Base-by-base conservation (phyloP, 2,888 invertebrate genomes). In the Hirtodrosophila duncani region DNA sequence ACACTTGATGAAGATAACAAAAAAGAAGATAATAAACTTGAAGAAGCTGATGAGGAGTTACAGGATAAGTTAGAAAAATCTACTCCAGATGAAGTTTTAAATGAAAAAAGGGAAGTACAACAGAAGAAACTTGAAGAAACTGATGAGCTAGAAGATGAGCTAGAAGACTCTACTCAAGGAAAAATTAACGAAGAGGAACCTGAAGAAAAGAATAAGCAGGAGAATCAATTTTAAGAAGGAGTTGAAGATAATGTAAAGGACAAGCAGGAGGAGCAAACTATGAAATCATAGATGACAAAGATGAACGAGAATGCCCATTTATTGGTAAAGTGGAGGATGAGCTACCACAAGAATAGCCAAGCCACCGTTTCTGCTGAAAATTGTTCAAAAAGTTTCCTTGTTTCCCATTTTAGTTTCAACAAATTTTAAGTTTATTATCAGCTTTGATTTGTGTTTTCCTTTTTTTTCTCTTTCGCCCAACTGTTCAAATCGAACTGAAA, bases 401-500 rank as follows among this genome's bases (percentile, higher is more conserved):
- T n/a, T n/a, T 7, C 11, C 3, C 0, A 16, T 53, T 33, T 33
- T 34, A 26, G 31, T 8, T 20, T 5, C 6, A 8, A 24, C 2
- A 31, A 14, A 36, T 36, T 14, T 36, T n/a, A 23, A 23, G 23
- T 36, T 36, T 36, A 34, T 26, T 46, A n/a, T 13, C 27, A 45
- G 8, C 21, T 38, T 52, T 53, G 66, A 34, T 51, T 59, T 36
- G 29, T 23, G 16, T 21, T 64, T 5, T 24, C 39, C 5, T 33
- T 63, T 11, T 62, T 60, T 46, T 75, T 63, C 17, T 63, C 69
- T 11, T 72, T 82, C 13, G 78, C 82, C 85, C 85, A 85, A 0
- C 63, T 75, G 13, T 85, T 62, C 24, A 84, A 42, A 16, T 85
- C 59, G n/a, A 85, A 85, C 31, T 79, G 59, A 26, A 74, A 27